These are phyloP conservation scores for Neodiprion pinetum DNA, from an alignment of 1,140 invertebrate species.

Conservation along the genomic window DNA sequence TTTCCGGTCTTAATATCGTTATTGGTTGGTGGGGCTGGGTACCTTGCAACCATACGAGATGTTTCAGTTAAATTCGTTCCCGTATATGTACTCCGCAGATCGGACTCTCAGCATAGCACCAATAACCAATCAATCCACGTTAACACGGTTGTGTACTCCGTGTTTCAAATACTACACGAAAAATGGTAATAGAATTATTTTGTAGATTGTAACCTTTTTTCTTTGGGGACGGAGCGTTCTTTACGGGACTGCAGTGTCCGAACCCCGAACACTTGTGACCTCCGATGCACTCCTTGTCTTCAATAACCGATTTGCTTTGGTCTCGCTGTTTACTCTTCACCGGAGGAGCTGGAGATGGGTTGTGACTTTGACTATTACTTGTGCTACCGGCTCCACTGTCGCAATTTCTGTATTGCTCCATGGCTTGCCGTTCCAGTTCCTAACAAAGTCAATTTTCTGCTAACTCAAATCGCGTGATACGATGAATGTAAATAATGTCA, in stretches of 20 bases:
- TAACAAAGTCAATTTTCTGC: conserved; percentile 16
- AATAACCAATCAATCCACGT: not conserved
- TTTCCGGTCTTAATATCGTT: conserved; percentile 31
- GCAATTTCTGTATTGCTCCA: conserved; percentile 48
- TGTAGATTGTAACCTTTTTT: conserved; percentile 16
- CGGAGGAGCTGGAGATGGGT: not conserved
- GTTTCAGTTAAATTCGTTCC: conserved; percentile 2
- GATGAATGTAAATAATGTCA: too few species aligned
- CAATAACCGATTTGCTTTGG: not conserved
- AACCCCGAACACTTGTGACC: conserved; percentile 36
- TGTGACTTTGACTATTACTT: not conserved
- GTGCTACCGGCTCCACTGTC: conserved; percentile 21
- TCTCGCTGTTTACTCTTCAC: not conserved
- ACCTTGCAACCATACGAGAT: conserved; percentile 21
- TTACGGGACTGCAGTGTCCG: conserved; percentile 36
- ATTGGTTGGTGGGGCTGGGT: conserved; percentile 23
- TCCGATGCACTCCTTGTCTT: conserved; percentile 30
- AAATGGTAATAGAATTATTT: not conserved
- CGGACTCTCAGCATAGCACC: not conserved
- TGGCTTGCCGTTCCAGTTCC: conserved; percentile 53
- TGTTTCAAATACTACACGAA: not conserved
- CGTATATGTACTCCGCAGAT: not conserved
- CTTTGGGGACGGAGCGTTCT: not conserved
- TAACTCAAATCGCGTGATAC: not conserved
- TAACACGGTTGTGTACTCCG: not conserved